These are phyloP conservation scores for Drosophila atripex DNA, from an alignment of 2,888 invertebrate species.

Conservation along the genomic window DNA sequence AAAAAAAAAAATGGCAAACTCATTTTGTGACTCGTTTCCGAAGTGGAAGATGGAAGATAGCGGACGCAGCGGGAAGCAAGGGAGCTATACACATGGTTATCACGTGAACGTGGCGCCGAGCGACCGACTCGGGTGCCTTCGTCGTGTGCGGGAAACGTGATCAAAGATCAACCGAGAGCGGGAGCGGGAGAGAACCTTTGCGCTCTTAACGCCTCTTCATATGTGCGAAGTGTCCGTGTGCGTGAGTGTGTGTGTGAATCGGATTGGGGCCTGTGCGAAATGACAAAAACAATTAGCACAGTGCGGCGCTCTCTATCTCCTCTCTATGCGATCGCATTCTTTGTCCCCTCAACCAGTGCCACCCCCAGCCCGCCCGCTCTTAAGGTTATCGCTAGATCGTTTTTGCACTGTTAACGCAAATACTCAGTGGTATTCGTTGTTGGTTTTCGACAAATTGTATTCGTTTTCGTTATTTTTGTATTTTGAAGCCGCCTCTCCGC, in stretches of 20 bases:
- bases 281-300: slow-evolving; percentile 72
- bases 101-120: slow-evolving; percentile 69
- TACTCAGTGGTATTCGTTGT: slow-evolving; percentile 36
- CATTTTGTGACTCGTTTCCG: slow-evolving; percentile 47
- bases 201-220: neutral
- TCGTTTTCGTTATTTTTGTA: slow-evolving; percentile 26
- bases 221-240: slow-evolving; percentile 9
- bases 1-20: slow-evolving; percentile 29
- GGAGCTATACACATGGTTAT: slow-evolving; percentile 69
- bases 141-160: slow-evolving; percentile 80
- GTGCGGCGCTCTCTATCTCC: slow-evolving; percentile 60
- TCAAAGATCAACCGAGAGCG: slow-evolving; percentile 67
- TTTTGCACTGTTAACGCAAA: slow-evolving; percentile 54
- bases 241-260: slow-evolving; percentile 26
- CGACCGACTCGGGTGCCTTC: slow-evolving; percentile 38
- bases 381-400: slow-evolving; percentile 67
- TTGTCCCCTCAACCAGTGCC: slow-evolving; percentile 6
- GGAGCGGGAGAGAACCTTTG: slow-evolving; percentile 28
- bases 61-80: slow-evolving; percentile 37
- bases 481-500: slow-evolving; percentile 21
- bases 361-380: slow-evolving; percentile 9
- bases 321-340: slow-evolving; percentile 16
- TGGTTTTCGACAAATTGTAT: slow-evolving; percentile 52
- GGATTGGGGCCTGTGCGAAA: slow-evolving; percentile 50
- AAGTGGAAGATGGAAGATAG: slow-evolving; percentile 21